Evolutionary conservation across 2,113 vertebrate genomes (phyloP).

Genomic region (Gallinago jamesoni): DNA sequence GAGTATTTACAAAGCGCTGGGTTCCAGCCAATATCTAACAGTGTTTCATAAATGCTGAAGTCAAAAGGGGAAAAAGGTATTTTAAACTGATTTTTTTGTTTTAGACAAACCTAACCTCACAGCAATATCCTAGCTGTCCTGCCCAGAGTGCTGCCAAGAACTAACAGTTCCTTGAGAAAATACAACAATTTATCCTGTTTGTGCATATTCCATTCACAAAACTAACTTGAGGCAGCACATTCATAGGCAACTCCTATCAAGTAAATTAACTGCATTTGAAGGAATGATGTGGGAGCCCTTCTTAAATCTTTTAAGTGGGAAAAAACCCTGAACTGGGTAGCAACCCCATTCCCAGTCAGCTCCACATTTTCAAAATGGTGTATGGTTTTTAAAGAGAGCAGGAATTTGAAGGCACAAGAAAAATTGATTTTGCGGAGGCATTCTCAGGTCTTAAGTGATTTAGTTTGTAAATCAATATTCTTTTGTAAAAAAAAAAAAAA

Average conservation of each 20-base stretch:
- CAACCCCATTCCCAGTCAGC: not conserved
- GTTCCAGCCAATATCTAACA: not conserved
- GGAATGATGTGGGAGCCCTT: not conserved
- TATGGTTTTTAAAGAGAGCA: not conserved
- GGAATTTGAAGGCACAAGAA: not conserved
- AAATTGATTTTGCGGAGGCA: not conserved
- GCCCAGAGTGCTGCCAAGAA: not conserved
- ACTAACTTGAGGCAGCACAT: not conserved
- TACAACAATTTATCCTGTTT: not conserved
- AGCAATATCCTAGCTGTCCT: not conserved
- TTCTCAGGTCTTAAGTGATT: not conserved
- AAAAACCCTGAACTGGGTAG: not conserved
- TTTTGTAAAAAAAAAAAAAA: not conserved
- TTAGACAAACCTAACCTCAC: not conserved
- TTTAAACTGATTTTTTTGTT: not conserved
- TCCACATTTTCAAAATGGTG: not conserved
- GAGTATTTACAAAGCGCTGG: not conserved
- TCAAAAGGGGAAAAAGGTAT: not conserved
- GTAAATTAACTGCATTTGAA: not conserved
- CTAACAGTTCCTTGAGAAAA: not conserved
- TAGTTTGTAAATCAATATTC: not conserved
- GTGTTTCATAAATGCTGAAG: conserved; percentile 4
- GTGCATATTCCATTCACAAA: not conserved
- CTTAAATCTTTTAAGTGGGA: not conserved
- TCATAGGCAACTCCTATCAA: not conserved